These are phyloP conservation scores for Meteorus sp. DNA, from an alignment of 1,140 invertebrate species.

Conservation along the genomic window DNA sequence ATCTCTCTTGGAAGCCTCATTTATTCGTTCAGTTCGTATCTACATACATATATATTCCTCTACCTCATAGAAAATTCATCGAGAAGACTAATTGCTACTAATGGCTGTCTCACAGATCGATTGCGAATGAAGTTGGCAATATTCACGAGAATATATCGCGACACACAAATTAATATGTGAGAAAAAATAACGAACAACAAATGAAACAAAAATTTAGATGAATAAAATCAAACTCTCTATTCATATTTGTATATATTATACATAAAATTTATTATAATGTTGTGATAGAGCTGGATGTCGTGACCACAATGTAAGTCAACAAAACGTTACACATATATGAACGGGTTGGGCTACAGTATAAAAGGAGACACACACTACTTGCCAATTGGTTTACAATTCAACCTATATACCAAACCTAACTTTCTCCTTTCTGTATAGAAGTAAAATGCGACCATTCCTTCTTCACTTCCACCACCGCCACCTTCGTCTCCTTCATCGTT, in stretches of 20 bases:
- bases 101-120: slow-evolving; percentile 37
- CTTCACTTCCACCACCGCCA: slow-evolving; percentile 49
- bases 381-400: slow-evolving; percentile 36
- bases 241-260: too few species aligned
- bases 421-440: slow-evolving; percentile 29
- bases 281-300: too few species aligned
- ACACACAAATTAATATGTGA: too few species aligned
- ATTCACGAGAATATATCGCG: background rate
- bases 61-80: slow-evolving; percentile 45
- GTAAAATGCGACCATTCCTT: slow-evolving; percentile 46
- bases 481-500: slow-evolving; percentile 19
- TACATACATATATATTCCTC: background rate
- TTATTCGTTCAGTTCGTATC: too few species aligned
- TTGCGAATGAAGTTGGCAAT: background rate
- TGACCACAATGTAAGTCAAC: too few species aligned
- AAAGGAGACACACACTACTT: too few species aligned
- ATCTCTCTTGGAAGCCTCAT: too few species aligned
- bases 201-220: too few species aligned
- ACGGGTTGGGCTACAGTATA: slow-evolving; percentile 17
- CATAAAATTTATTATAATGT: too few species aligned
- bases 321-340: too few species aligned
- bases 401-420: background rate
- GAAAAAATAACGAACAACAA: too few species aligned
- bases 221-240: too few species aligned
- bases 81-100: slow-evolving; percentile 49